These are phyloP conservation scores for Xanthorhoe designata DNA, from an alignment of 2,888 invertebrate species.

Conservation along the genomic window DNA sequence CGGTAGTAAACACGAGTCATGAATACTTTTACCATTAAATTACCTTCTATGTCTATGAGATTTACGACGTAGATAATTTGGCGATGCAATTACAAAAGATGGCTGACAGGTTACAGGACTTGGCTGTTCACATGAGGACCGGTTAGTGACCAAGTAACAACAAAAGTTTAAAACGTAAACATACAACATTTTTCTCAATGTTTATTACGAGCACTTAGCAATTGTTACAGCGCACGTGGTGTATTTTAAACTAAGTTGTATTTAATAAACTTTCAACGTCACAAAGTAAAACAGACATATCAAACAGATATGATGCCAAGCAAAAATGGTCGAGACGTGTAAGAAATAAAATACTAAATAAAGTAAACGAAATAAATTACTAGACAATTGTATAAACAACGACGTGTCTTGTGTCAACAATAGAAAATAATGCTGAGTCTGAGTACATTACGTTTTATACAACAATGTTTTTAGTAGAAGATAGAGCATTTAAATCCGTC, in stretches of 20 bases:
- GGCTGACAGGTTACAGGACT: constrained; percentile 38
- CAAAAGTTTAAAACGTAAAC: constrained; percentile 23
- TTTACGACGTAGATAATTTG: constrained; percentile 50
- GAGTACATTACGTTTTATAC: background rate
- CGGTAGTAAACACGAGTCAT: background rate
- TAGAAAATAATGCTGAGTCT: constrained; percentile 26
- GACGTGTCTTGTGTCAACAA: constrained; percentile 19
- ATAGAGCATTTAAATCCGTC: background rate
- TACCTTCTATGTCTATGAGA: constrained; percentile 53
- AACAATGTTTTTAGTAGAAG: background rate
- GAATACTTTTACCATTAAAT: constrained; percentile 13
- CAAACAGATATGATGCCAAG: constrained; percentile 17
- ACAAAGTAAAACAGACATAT: constrained; percentile 25
- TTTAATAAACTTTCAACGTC: constrained; percentile 38
- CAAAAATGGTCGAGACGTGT: constrained; percentile 9
- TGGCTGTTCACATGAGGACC: background rate
- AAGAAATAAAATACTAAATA: constrained; percentile 16
- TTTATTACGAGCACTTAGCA: constrained; percentile 22
- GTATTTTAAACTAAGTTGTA: constrained; percentile 26
- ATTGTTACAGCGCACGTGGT: constrained; percentile 31
- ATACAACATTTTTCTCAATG: constrained; percentile 23
- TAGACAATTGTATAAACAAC: constrained; percentile 34
- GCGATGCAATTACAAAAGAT: constrained; percentile 47
- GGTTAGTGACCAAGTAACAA: constrained; percentile 23
- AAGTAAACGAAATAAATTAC: no score